Conservation (phyloP, 2,797 vertebrate species). For the Sebastes ruberrimus region DNA sequence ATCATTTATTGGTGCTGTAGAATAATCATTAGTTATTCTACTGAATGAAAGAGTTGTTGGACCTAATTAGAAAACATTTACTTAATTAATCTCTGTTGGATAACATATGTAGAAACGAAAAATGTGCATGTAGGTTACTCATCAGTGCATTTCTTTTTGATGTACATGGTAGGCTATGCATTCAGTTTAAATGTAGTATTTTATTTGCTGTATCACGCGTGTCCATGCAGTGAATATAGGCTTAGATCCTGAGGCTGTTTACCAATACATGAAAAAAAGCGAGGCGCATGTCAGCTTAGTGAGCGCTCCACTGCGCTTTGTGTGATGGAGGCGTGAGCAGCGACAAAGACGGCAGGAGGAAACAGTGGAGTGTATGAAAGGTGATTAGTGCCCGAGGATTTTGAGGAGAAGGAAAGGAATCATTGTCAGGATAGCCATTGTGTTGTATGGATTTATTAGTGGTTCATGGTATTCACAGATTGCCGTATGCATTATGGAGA, state of each 20-base stretch:
- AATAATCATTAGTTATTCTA: not conserved
- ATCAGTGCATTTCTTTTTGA: not conserved
- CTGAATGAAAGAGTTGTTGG: not conserved
- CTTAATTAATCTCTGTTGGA: too few relatives aligned
- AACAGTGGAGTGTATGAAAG: slow-evolving; percentile 46
- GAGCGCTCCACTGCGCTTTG: slow-evolving; percentile 74
- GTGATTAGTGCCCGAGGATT: slow-evolving; percentile 38
- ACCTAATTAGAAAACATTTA: not conserved
- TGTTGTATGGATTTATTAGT: not conserved
- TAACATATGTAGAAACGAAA: not conserved
- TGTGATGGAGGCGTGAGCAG: slow-evolving; percentile 76
- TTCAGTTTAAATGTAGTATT: not conserved
- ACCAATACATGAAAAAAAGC: slow-evolving; percentile 1
- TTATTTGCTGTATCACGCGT: not conserved
- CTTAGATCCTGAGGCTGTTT: slow-evolving; percentile 13
- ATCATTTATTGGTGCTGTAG: not conserved
- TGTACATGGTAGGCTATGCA: too few relatives aligned
- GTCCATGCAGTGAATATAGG: not conserved
- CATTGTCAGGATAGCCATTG: not conserved
- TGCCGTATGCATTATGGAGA: not conserved
- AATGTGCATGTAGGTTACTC: not conserved
- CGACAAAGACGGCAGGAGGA: slow-evolving; percentile 70
- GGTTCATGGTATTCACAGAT: not conserved
- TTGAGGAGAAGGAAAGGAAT: not conserved
- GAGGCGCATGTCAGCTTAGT: slow-evolving; percentile 35